phyloP scores from a whole-genome alignment of 2,888 invertebrate genomes.

The Clusia tigrina region DNA sequence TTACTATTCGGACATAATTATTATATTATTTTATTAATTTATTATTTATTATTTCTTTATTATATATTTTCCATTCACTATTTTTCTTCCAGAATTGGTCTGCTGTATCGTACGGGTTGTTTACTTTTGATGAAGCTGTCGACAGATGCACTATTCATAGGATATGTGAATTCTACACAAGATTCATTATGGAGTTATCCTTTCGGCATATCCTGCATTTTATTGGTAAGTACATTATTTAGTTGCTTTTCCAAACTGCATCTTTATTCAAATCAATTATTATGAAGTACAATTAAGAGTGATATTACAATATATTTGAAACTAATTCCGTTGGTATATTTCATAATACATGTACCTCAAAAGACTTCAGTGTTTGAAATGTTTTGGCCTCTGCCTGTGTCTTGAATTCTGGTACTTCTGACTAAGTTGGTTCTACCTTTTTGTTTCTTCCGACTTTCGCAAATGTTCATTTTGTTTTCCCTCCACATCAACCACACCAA shows the following conservation, averaged over 20 bases:
- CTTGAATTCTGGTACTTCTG: too few relatives aligned
- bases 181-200: slow-evolving; percentile 70
- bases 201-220: slow-evolving; percentile 68
- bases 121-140: slow-evolving; percentile 69
- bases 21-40: not conserved
- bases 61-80: slow-evolving; percentile 17
- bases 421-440: too few relatives aligned
- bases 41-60: not conserved
- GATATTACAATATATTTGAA: slow-evolving; percentile 4
- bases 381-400: too few relatives aligned
- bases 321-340: not conserved
- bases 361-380: too few relatives aligned
- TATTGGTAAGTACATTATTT: slow-evolving; percentile 67
- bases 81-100: slow-evolving; percentile 66
- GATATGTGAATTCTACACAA: slow-evolving; percentile 71
- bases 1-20: not conserved
- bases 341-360: too few relatives aligned
- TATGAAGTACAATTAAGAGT: not conserved
- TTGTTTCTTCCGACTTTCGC: too few relatives aligned
- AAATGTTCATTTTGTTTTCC: too few relatives aligned
- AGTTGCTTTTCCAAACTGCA: not conserved
- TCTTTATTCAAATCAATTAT: not conserved
- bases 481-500: too few relatives aligned
- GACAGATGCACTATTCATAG: slow-evolving; percentile 71
- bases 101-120: slow-evolving; percentile 70